Percentiles rank a stretch among this genome's conserved stretches.
phyloP scores from a whole-genome alignment of 2,797 vertebrate species.

The Xerus rutilus region DNA sequence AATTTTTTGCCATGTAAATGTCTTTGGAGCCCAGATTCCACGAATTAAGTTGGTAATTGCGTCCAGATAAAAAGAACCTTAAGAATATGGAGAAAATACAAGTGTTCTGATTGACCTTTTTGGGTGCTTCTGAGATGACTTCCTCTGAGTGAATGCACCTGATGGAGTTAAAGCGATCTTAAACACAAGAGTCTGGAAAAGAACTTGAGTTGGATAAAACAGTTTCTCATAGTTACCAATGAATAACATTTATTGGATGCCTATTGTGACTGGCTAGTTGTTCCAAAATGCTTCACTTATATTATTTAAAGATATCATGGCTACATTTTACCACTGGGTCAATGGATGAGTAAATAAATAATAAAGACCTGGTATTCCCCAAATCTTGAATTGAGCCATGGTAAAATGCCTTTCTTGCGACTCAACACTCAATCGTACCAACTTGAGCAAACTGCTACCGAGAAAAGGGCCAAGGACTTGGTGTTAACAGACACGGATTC shows the following conservation, averaged over 20 bases:
- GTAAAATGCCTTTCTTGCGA: neutral
- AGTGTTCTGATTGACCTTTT: neutral
- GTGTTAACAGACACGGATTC: neutral
- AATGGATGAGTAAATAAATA: neutral
- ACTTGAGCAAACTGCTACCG: neutral
- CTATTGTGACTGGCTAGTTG: neutral
- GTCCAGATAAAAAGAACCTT: constrained; percentile 26
- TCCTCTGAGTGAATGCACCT: rapidly evolving
- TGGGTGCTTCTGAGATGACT: neutral
- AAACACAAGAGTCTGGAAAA: neutral
- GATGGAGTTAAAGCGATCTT: neutral
- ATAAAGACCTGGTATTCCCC: neutral
- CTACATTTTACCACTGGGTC: neutral
- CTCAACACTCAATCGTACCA: neutral
- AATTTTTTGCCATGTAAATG: neutral
- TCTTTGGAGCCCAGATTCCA: constrained; percentile 29
- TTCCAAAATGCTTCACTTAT: neutral
- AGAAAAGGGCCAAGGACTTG: neutral
- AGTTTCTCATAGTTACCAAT: neutral
- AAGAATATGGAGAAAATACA: neutral
- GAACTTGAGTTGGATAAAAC: neutral
- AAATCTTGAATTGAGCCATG: neutral
- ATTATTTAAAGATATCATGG: neutral
- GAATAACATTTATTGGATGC: neutral
- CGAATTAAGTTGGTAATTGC: neutral